Base-by-base conservation (phyloP, 2,113 vertebrate species). In the Hippocampus abdominalis region DNA sequence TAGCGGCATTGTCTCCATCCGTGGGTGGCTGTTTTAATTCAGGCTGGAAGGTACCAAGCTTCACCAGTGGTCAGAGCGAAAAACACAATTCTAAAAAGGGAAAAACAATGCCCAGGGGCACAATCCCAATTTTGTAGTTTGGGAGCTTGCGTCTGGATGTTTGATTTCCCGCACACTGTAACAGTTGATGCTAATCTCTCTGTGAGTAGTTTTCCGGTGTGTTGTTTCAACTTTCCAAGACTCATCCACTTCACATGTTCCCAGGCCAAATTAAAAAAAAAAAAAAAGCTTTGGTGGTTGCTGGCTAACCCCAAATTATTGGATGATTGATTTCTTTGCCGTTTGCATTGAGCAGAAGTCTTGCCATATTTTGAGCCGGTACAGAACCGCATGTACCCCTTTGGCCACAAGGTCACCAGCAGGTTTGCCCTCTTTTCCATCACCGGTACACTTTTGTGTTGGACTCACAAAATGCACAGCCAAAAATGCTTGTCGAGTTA, bases 21-120 rank as follows among this genome's bases (percentile, higher is more conserved):
- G 21, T 8, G 8, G 21, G 8, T 23, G 18, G 16, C 51, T 91
- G 88, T 27, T 86, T 77, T 94, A 93, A 94, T 94, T 94, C 93
- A 88, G 83, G 94, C 93, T 94, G 90, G 93, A 91, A 91, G 87
- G 71, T 91, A 90, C 87, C 87, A 72, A 91, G 86, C 91, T 86
- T 74, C 91, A 87, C 90, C 83, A 89, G 51, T 86, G 80, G 88
- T 88, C 89, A 86, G 85, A 81, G 76, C 80, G 78, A 83, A 81
- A 87, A 81, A 87, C 78, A 82, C 91, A 87, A 84, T 86, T 87
- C 25, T 59, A 27, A 93, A 91, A 88, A 89, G 81, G 81, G 64
- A 15, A 1, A 56, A 73, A 80, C 81, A 89, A 53, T 90, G 87
- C 88, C 91, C 85, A 90, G 83, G 87, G 91, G 88, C 88, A 91